These are phyloP conservation scores for Falco concolor DNA, from an alignment of 2,797 vertebrate genomes.

Conservation along the genomic window DNA sequence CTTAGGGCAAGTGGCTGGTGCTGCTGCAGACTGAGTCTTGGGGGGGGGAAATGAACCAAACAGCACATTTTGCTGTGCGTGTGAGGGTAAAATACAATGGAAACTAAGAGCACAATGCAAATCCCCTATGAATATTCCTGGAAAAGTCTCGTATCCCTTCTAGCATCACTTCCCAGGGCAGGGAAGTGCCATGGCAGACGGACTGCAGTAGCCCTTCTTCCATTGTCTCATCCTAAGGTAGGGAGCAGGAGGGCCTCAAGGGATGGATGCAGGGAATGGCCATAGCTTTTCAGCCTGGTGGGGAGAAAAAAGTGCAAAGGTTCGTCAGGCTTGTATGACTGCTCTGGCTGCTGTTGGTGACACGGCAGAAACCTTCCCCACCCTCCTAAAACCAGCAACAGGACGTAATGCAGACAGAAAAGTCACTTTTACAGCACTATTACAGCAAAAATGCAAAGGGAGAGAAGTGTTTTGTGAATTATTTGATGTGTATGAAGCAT, in stretches of 20 bases:
- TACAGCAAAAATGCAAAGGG: neutral
- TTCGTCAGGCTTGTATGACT: accelerated
- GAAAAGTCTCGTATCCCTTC: neutral
- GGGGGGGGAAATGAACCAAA: neutral
- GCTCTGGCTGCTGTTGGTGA: neutral
- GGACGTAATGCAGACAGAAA: neutral
- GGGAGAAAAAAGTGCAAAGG: neutral
- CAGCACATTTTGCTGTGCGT: neutral
- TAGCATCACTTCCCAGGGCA: neutral
- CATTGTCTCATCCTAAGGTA: neutral
- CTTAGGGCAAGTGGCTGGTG: neutral
- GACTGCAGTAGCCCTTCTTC: neutral
- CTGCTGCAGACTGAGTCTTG: neutral
- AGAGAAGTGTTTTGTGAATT: neutral
- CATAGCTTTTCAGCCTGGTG: neutral
- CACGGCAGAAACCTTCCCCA: neutral
- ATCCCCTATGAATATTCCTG: neutral
- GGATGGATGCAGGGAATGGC: neutral
- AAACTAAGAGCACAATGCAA: neutral
- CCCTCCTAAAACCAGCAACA: neutral
- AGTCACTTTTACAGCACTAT: neutral
- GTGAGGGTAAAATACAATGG: neutral
- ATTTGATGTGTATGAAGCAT: neutral
- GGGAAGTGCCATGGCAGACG: neutral
- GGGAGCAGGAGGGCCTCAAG: neutral